These are phyloP conservation scores for Aphaenogaster floridana DNA, from an alignment of 1,140 invertebrate species.

Conservation along the genomic window DNA sequence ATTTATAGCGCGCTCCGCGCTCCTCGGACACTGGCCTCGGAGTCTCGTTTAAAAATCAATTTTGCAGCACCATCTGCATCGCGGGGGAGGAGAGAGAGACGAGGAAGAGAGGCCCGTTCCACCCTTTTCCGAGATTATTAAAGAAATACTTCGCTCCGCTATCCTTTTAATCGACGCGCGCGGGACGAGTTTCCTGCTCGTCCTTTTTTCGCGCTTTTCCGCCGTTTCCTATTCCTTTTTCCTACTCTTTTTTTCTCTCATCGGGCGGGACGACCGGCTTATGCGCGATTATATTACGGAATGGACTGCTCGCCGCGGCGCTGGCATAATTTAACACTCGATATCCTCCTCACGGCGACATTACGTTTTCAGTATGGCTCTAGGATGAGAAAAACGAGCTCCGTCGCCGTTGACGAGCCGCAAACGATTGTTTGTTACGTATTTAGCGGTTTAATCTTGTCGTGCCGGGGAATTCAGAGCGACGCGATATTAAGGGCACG, in stretches of 20 bases:
- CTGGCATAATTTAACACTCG: conserved; percentile 58
- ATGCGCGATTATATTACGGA: conserved; percentile 52
- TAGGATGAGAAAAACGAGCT: conserved; percentile 41
- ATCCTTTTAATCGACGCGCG: conserved; percentile 53
- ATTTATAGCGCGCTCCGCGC: conserved; percentile 49
- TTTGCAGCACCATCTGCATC: conserved; percentile 62
- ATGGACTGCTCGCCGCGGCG: conserved; percentile 13
- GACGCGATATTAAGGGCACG: conserved; percentile 1
- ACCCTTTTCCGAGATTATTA: conserved; percentile 56
- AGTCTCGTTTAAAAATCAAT: conserved; percentile 72
- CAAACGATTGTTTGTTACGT: conserved; percentile 57
- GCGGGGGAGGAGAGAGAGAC: not conserved
- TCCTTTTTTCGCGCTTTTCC: conserved; percentile 24
- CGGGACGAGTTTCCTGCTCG: conserved; percentile 21
- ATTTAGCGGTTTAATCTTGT: conserved; percentile 57
- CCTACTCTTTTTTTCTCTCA: not conserved
- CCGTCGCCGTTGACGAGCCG: not conserved
- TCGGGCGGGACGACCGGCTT: conserved; percentile 7
- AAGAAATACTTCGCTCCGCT: conserved; percentile 60
- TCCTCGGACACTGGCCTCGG: conserved; percentile 51
- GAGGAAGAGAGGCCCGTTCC: not conserved
- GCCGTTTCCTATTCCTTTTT: not conserved
- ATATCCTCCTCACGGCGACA: conserved; percentile 17
- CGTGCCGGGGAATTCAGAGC: conserved; percentile 18
- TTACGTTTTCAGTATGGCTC: conserved; percentile 8